Base-by-base conservation (phyloP, 2,888 invertebrate species). In the Helleia helle region DNA sequence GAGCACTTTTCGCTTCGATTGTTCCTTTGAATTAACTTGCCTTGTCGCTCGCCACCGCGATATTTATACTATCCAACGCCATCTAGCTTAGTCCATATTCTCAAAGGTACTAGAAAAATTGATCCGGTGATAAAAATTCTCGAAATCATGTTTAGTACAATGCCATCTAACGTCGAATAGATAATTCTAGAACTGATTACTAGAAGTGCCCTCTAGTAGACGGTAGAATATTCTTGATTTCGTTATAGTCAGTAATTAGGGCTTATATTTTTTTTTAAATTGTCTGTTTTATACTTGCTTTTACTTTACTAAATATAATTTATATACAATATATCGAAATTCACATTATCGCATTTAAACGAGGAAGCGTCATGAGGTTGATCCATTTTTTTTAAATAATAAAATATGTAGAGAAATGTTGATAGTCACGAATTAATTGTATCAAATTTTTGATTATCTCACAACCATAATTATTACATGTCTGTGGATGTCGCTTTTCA, bases 141-240 rank as follows among this genome's bases (percentile, higher is more conserved):
- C 18, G 31, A 9, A 1, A 2, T 31, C n/a, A 5, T 26, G 4
- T 5, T n/a, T 4, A 2, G 26, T n/a, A 8, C 26, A 26, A 11
- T 8, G 9, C 26, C 26, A 26, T 26, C 26, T 26, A 9, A n/a
- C n/a, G n/a, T 26, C 8, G 9, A 5, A 8, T 26, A 26, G 8
- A 18, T 18, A 18, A 18, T 18, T 18, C 4, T 18, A 11, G 1
- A 18, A 22, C 3, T 18, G 3, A 11, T 8, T 8, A 18, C 9
- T 14, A 5, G 4, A 40, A 60, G 51, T 65, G 69, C 71, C 74
- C 66, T 69, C 74, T 73, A 55, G 67, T 59, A 56, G 39, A 50
- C 48, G 57, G 62, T 71, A 66, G 73, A 65, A 36, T 26, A 9
- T 25, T 41, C 37, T 41, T 4, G 41, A 37, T 41, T 30, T 8